These are phyloP conservation scores for Cotesia vestalis DNA, from an alignment of 1,140 invertebrate species.

Conservation along the genomic window DNA sequence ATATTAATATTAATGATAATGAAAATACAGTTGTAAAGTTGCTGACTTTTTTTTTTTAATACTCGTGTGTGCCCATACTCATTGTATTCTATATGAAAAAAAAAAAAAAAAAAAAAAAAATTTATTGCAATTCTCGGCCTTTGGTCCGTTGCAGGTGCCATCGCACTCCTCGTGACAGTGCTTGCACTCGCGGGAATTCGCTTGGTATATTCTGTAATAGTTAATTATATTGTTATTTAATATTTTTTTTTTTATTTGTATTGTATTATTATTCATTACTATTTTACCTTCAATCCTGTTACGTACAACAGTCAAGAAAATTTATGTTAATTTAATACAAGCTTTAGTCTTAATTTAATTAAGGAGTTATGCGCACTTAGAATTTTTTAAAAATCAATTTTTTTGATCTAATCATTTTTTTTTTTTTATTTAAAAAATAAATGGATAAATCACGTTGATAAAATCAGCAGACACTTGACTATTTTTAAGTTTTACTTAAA, in stretches of 20 bases:
- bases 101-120: too few species aligned
- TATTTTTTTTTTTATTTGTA: background rate
- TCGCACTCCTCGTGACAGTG: constrained; percentile 89
- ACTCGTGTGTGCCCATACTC: too few species aligned
- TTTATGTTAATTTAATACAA: background rate
- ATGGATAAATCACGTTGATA: too few species aligned
- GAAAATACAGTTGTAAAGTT: too few species aligned
- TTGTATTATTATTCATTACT: background rate
- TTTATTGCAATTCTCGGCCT: constrained; percentile 81
- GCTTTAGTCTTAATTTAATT: too few species aligned
- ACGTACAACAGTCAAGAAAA: background rate
- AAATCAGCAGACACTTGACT: too few species aligned
- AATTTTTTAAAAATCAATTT: too few species aligned
- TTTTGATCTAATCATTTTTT: background rate
- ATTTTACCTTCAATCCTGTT: constrained; percentile 7
- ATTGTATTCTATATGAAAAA: too few species aligned
- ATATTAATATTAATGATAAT: too few species aligned
- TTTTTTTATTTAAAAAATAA: background rate
- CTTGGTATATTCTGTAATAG: constrained; percentile 79
- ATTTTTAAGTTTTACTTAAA: too few species aligned
- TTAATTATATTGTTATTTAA: constrained; percentile 3
- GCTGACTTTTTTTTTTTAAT: too few species aligned
- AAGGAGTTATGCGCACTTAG: too few species aligned
- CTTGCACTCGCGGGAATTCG: constrained; percentile 79
- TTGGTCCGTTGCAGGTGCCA: constrained; percentile 83